Percentiles rank a stretch among this genome's conserved stretches.
Conservation (phyloP, 2,113 vertebrate species). For the Galemys pyrenaicus region DNA sequence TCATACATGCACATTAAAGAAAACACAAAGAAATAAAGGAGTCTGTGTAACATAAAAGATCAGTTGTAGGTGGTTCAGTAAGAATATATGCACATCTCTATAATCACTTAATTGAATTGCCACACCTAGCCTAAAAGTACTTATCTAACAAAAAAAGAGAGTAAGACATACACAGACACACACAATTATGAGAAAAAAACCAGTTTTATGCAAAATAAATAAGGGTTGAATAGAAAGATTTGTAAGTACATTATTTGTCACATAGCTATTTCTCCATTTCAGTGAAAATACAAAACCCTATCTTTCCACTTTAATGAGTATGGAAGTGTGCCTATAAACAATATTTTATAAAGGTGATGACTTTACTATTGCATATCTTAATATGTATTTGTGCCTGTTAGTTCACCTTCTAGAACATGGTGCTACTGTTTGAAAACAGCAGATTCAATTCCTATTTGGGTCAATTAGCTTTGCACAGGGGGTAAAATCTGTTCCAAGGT, state of each 20-base stretch:
- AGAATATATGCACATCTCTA: not conserved
- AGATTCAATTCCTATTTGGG: not conserved
- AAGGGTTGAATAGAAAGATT: not conserved
- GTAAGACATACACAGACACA: not conserved
- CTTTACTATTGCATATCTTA: not conserved
- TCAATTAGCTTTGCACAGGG: slow-evolving; percentile 16
- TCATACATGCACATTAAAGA: not conserved
- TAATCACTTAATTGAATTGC: not conserved
- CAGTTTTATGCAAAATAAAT: slow-evolving; percentile 16
- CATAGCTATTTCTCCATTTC: not conserved
- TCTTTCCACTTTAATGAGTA: not conserved
- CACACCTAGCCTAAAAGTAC: not conserved
- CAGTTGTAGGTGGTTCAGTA: not conserved
- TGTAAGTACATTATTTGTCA: not conserved
- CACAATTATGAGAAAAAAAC: not conserved
- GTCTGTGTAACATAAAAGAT: not conserved
- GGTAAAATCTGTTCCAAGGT: slow-evolving; percentile 23
- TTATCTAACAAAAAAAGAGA: not conserved
- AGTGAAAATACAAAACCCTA: not conserved
- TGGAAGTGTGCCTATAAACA: not conserved
- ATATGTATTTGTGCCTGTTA: not conserved
- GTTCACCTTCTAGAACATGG: slow-evolving; percentile 2
- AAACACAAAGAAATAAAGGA: not conserved
- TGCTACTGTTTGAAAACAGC: not conserved
- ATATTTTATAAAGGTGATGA: not conserved